Evolutionary conservation across 2,797 vertebrate species (phyloP), one percentile per base, ranked within the genome.

Genomic region (Typhlichthys subterraneus): DNA sequence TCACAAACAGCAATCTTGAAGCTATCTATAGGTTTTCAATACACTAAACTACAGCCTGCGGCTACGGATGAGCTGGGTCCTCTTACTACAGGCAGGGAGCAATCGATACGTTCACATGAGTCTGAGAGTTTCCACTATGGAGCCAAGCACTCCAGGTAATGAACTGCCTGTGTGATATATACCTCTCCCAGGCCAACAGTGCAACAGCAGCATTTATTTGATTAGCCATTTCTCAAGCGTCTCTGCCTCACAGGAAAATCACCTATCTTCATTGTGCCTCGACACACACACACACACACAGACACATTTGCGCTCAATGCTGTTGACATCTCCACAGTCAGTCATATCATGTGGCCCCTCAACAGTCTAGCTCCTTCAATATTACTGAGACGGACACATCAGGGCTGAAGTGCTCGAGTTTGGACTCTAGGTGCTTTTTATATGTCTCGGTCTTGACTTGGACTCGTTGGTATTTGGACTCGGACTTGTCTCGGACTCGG

Each of bases 71-170:
- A 59, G 66, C 74, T 42, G 58, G 31, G 68, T 38, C 51, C 38
- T 65, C 76, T 14, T 46, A 67, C 58, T 65, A 59, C 73, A 79
- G 76, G 67, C 65, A 57, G 56, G 68, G 58, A 61, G 69, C 31
- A 80, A 91, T 92, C 86, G 59, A 92, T 93, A 87, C 63, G 54
- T 72, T 81, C 59, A 86, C 76, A 81, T 86, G 80, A 79, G 73
- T 69, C 75, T 74, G 72, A 63, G 67, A 80, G 72, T 69, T 69
- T 59, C 50, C 61, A 62, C 65, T 76, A 71, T 56, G 71, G 55
- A 90, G 87, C 87, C 85, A 90, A 91, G 92, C 91, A 93, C 92
- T 93, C 80, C 85, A 83, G 86, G 89, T 94, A 93, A 94, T 93
- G 92, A 93, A 90, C 89, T 93, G 92, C 88, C 91, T 73, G 69